These are phyloP conservation scores for Pristis pectinata DNA, from an alignment of 2,797 vertebrate species.

Conservation along the genomic window DNA sequence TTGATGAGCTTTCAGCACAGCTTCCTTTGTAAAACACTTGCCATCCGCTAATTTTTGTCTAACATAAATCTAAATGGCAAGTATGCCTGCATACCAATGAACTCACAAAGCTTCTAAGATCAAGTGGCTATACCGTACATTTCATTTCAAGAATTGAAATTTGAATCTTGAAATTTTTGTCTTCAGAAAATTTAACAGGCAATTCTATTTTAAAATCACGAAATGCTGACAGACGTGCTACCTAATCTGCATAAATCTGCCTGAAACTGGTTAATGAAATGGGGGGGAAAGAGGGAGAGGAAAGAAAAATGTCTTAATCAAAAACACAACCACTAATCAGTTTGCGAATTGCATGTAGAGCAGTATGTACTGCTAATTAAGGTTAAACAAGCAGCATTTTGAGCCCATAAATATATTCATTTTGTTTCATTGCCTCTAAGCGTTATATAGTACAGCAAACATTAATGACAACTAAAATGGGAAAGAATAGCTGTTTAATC, in stretches of 20 bases:
- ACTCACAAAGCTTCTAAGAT: not conserved
- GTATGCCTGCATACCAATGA: not conserved
- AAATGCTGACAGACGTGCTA: slow-evolving; percentile 15
- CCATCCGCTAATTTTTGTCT: not conserved
- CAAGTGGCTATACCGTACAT: not conserved
- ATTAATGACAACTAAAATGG: slow-evolving; percentile 21
- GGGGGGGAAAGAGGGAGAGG: not conserved
- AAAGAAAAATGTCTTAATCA: slow-evolving; percentile 33
- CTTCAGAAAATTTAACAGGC: slow-evolving; percentile 7
- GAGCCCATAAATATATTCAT: slow-evolving; percentile 34
- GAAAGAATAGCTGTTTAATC: slow-evolving; percentile 9
- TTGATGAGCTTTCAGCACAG: not conserved
- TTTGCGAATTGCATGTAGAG: slow-evolving; percentile 33
- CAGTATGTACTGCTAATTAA: slow-evolving; percentile 32
- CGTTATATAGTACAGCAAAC: slow-evolving; percentile 25
- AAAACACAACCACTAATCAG: slow-evolving; percentile 34
- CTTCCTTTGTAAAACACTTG: not conserved
- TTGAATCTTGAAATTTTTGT: slow-evolving; percentile 3
- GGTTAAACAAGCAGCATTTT: slow-evolving; percentile 36
- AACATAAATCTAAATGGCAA: not conserved
- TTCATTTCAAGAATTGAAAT: not conserved
- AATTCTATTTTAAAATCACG: not conserved
- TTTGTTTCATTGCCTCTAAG: slow-evolving; percentile 33
- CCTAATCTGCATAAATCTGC: slow-evolving; percentile 23
- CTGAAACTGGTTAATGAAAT: slow-evolving; percentile 30